Percentiles rank a stretch among this genome's conserved stretches.
These are phyloP conservation scores for Forbesichthys papilliferus DNA, from an alignment of 2,113 vertebrate species.

Conservation along the genomic window DNA sequence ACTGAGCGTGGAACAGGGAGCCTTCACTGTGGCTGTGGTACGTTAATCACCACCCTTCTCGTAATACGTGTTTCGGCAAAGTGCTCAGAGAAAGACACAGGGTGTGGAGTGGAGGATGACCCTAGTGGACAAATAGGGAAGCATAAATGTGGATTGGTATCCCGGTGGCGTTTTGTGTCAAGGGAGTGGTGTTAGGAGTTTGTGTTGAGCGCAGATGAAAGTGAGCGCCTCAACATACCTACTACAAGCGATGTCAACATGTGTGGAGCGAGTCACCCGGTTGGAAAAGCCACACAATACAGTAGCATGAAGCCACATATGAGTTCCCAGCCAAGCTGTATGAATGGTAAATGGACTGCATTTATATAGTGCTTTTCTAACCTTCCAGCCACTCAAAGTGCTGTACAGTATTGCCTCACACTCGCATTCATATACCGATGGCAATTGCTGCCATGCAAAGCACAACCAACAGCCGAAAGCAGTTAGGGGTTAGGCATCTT, in stretches of 20 bases:
- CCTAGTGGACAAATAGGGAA: conserved; percentile 57
- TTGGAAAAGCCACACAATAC: neutral
- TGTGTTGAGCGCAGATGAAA: conserved; percentile 4
- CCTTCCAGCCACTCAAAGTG: no score
- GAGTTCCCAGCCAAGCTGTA: no score
- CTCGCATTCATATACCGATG: no score
- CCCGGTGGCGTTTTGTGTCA: neutral
- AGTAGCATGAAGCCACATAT: neutral
- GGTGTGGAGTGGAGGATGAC: conserved; percentile 54
- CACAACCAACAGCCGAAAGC: no score
- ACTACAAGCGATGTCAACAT: neutral
- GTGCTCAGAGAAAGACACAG: conserved; percentile 61
- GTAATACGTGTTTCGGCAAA: conserved; percentile 72
- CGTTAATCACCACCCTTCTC: conserved; percentile 74
- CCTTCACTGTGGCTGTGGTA: conserved; percentile 71
- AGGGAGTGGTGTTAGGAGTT: conserved; percentile 1
- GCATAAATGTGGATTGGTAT: conserved; percentile 29
- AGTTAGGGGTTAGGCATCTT: no score
- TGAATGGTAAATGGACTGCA: no score
- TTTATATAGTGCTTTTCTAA: no score
- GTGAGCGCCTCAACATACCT: neutral
- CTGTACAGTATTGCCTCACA: no score
- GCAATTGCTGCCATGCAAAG: no score
- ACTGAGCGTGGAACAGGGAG: conserved; percentile 69
- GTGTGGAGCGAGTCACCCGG: neutral